These are phyloP conservation scores for Cheilosia variabilis DNA, from an alignment of 2,888 invertebrate species.

Conservation along the genomic window DNA sequence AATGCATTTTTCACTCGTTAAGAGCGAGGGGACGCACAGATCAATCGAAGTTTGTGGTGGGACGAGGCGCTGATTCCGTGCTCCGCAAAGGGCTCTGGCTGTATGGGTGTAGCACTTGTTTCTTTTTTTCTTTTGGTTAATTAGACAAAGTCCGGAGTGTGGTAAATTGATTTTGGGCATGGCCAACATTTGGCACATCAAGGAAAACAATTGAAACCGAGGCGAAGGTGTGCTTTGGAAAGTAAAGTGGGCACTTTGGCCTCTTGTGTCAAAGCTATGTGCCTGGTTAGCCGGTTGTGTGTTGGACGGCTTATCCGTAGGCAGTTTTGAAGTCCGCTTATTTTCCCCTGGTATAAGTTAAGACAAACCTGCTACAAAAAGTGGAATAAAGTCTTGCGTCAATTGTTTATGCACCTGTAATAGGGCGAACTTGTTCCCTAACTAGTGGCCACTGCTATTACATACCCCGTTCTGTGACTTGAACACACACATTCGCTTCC, in stretches of 20 bases:
- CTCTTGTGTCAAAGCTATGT: neutral
- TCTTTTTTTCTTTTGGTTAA: neutral
- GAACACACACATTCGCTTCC: neutral
- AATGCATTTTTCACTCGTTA: constrained; percentile 34
- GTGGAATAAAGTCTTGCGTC: too few relatives aligned
- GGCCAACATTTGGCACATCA: neutral
- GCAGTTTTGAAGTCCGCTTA: too few relatives aligned
- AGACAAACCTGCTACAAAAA: too few relatives aligned
- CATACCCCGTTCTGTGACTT: neutral
- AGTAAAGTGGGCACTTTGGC: neutral
- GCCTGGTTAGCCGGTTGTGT: too few relatives aligned
- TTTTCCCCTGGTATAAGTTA: too few relatives aligned
- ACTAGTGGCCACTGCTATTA: too few relatives aligned
- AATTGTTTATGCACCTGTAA: too few relatives aligned
- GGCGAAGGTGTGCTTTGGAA: neutral
- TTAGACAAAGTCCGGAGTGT: constrained; percentile 1
- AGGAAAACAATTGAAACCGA: neutral
- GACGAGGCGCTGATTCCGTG: constrained; percentile 23
- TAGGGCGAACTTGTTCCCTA: too few relatives aligned
- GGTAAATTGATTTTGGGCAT: neutral
- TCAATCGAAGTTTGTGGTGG: neutral
- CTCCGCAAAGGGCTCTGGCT: constrained; percentile 25
- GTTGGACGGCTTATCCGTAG: too few relatives aligned
- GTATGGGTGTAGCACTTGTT: constrained; percentile 34
- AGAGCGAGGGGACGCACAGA: neutral